Evolutionary conservation across 2,113 vertebrate species (phyloP).

Genomic region (Shinisaurus crocodilurus): DNA sequence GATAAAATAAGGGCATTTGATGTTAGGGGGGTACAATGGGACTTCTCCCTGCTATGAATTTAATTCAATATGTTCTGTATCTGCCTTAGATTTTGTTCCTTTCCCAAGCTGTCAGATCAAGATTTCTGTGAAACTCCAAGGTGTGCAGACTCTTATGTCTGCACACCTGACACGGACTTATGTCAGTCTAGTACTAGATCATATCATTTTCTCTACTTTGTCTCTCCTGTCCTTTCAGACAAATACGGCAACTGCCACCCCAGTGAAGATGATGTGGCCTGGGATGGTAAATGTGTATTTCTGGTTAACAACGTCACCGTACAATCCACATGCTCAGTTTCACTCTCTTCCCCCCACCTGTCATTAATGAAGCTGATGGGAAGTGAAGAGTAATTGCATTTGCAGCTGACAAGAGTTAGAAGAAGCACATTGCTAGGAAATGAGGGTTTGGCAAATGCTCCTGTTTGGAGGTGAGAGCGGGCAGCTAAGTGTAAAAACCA

Average conservation of each 20-base stretch:
- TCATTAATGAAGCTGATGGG: slow-evolving; percentile 52
- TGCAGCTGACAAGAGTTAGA: slow-evolving; percentile 67
- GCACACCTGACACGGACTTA: neutral
- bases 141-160: neutral
- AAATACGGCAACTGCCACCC: neutral
- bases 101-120: neutral
- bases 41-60: neutral
- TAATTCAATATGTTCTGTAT: neutral
- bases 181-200: neutral
- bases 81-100: neutral
- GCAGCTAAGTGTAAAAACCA: slow-evolving; percentile 53
- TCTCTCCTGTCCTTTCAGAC: neutral
- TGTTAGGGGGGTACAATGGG: neutral
- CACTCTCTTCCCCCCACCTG: slow-evolving; percentile 43
- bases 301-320: slow-evolving; percentile 28
- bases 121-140: neutral
- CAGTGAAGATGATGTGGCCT: slow-evolving; percentile 39
- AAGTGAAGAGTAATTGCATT: slow-evolving; percentile 64
- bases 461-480: slow-evolving; percentile 44
- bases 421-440: slow-evolving; percentile 55
- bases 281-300: slow-evolving; percentile 31
- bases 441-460: slow-evolving; percentile 54
- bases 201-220: neutral
- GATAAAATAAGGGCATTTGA: neutral
- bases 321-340: slow-evolving; percentile 49